Conservation (phyloP, 2,113 vertebrate species). For the Mastomys coucha region DNA sequence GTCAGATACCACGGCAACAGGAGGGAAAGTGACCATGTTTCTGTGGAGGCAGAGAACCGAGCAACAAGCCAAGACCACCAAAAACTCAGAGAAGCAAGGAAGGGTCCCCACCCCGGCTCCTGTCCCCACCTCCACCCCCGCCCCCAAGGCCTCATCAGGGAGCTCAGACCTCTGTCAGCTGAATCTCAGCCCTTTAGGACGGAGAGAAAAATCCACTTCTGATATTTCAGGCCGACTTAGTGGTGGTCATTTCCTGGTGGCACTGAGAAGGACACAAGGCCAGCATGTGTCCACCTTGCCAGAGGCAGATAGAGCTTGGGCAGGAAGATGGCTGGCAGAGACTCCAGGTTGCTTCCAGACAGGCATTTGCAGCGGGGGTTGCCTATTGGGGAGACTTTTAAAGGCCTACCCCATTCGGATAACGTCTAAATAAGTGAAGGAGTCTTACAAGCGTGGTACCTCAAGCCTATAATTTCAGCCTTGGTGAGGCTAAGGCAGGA, state of each 20-base stretch:
- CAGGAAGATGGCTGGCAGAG: too few relatives aligned
- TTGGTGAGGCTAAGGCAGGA: background rate
- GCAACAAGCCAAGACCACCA: background rate
- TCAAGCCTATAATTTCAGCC: background rate
- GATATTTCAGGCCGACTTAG: background rate
- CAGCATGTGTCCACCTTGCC: fast-evolving
- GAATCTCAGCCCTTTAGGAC: background rate
- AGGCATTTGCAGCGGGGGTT: fast-evolving
- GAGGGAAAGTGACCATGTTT: background rate
- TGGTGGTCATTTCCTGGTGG: background rate
- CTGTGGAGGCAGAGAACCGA: background rate
- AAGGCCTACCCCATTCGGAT: background rate
- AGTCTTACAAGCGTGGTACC: too few relatives aligned
- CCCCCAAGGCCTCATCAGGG: background rate
- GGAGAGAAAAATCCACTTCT: background rate
- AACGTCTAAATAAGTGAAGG: background rate
- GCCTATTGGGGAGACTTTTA: background rate
- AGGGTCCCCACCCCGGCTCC: background rate
- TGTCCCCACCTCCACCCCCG: too few relatives aligned
- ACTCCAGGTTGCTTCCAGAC: background rate
- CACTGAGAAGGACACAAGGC: background rate
- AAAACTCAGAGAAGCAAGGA: background rate
- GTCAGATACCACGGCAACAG: background rate
- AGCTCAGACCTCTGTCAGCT: too few relatives aligned
- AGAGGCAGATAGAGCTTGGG: fast-evolving